Percentiles rank a stretch among this genome's conserved stretches.
These are phyloP conservation scores for Eilema depressum DNA, from an alignment of 2,888 invertebrate genomes.

Conservation along the genomic window DNA sequence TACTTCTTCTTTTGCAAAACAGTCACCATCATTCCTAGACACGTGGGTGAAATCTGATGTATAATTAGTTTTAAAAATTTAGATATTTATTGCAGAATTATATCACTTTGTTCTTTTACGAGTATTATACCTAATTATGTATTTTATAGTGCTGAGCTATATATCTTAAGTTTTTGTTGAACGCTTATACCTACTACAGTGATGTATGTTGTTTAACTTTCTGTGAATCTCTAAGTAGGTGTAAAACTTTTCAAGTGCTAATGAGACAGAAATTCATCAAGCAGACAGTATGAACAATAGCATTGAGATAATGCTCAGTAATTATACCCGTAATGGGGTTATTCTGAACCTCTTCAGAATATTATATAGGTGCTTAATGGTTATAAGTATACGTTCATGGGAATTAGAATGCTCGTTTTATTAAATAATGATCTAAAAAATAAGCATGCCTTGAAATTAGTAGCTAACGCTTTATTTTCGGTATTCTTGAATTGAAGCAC, in stretches of 20 bases:
- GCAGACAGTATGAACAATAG: constrained; percentile 33
- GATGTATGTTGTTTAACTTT: constrained; percentile 41
- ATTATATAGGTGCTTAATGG: constrained; percentile 18
- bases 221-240: constrained; percentile 39
- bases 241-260: constrained; percentile 30
- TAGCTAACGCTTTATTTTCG: background rate
- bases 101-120: constrained; percentile 20
- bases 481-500: background rate
- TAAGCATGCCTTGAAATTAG: background rate
- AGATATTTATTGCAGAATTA: background rate
- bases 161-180: constrained; percentile 27
- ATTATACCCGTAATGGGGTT: constrained; percentile 30
- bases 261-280: constrained; percentile 35
- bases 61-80: background rate
- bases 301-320: constrained; percentile 31
- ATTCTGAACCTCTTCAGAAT: constrained; percentile 18
- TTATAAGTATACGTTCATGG: constrained; percentile 33
- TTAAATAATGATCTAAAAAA: background rate
- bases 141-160: background rate
- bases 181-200: constrained; percentile 38
- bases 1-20: background rate
- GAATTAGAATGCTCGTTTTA: constrained; percentile 26
- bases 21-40: background rate
- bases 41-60: background rate
- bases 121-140: background rate